Base-by-base conservation (phyloP, 2,888 invertebrate genomes). In the Arctia plantaginis region DNA sequence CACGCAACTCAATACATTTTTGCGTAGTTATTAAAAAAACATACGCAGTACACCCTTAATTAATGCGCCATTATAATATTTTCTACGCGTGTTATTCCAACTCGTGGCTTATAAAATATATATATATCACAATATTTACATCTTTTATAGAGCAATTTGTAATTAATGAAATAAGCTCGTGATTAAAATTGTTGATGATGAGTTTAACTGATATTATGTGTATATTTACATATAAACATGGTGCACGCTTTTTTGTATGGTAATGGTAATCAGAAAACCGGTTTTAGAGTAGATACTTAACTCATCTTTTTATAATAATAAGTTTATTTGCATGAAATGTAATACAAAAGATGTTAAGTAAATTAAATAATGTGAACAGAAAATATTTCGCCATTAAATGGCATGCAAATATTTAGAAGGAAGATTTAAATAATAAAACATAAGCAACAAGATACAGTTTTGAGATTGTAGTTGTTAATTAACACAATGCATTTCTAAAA, bases 81-180 rank as follows among this genome's bases (percentile, higher is more conserved):
- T 62, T 62, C 62, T 68, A 62, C 66, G 72, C 62, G 68, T 44
- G 41, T 55, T 64, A 35, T 47, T 30, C 3, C 20, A 27, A 73
- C 72, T 35, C 72, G 72, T 73, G 72, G 72, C 68, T 44, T 73
- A 67, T 47, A n/a, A n/a, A n/a, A n/a, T n/a, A n/a, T 35, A 68
- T 64, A 67, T 59, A 47, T 73, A 47, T 7, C 13, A 27, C 44
- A 62, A 39, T 39, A 27, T 20, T 39, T 35, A 39, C 23, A 30
- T 51, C 6, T 65, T 39, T 15, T 69, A 67, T 51, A 13, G 33
- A 69, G 39, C 18, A 30, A 62, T 69, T 39, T 69, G 18, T 69
- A 27, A 69, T 62, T 30, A 27, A 35, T 69, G 20, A 39, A 69
- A 39, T 69, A 59, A n/a, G 35, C 35, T 18, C 0, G 18, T 18